Conservation (phyloP, 2,888 invertebrate genomes). For the Cepaea hortensis region DNA sequence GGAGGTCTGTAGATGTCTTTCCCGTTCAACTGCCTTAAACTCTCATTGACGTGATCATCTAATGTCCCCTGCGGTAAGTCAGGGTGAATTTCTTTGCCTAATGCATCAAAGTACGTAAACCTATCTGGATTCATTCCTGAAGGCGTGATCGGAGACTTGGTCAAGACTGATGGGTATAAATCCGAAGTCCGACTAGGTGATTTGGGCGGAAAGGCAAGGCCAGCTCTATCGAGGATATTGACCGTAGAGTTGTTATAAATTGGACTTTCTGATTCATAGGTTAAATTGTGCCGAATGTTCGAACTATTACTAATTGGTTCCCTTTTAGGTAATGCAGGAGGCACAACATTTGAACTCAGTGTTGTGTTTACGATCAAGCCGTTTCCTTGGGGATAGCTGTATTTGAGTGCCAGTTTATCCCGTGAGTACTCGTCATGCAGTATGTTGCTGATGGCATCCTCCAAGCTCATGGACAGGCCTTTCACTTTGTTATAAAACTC, state of each 20-base stretch:
- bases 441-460: conserved; percentile 15
- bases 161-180: neutral
- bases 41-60: conserved; percentile 42
- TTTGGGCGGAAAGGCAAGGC: neutral
- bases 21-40: conserved; percentile 14
- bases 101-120: conserved; percentile 2
- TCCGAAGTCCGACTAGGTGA: neutral
- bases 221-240: neutral
- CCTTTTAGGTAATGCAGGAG: conserved; percentile 33
- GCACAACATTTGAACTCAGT: neutral
- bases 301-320: conserved; percentile 18
- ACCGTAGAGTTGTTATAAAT: neutral
- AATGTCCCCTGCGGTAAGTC: conserved; percentile 35
- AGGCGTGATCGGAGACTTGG: conserved; percentile 1
- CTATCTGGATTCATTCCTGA: neutral
- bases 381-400: neutral
- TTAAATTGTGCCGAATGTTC: neutral
- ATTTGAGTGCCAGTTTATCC: neutral
- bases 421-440: neutral
- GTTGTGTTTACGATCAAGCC: neutral
- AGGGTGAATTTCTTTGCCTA: conserved; percentile 7
- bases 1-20: neutral
- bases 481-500: conserved; percentile 26
- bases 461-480: conserved; percentile 4
- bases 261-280: neutral